Base-by-base conservation (phyloP, 2,888 invertebrate genomes). In the Coleophora flavipennella region DNA sequence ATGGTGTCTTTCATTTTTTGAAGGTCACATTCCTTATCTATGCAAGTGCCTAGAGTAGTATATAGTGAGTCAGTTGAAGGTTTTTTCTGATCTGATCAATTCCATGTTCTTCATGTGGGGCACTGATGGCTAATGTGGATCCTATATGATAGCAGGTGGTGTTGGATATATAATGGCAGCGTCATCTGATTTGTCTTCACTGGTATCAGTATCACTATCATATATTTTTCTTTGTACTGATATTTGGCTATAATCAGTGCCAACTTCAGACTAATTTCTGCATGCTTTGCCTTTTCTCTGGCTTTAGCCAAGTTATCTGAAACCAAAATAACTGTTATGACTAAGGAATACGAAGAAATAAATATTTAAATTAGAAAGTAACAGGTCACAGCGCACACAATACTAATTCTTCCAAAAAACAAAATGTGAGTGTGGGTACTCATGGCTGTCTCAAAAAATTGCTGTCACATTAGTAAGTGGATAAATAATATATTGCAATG, bases 261-360 rank as follows among this genome's bases (percentile, higher is more conserved):
- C 13, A 13, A 39, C 39, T 39, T 39, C 39, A 14, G 35, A 39
- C n/a, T 39, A 31, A 35, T 35, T 39, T 39, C 39, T 8, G 39
- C 39, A 31, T 35, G 33, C 31, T 39, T 39, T 10, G 39, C 39
- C 35, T 39, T 39, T 35, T 39, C 39, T 39, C 40, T 32, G 11
- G 35, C 40, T 27, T 40, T 40, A 14, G 13, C 26, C 27, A 35
- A 36, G n/a, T n/a, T n/a, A n/a, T n/a, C n/a, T n/a, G n/a, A n/a
- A 13, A 13, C 20, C 13, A 32, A 32, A 32, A 32, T 12, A 32
- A 12, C 4, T 32, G 11, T 32, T 32, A 11, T 32, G 32, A 13
- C 9, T 32, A 11, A n/a, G n/a, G n/a, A 8, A n/a, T n/a, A n/a
- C n/a, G n/a, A n/a, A n/a, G n/a, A n/a, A n/a, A n/a, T n/a, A n/a